Evolutionary conservation across 2,797 vertebrate genomes (phyloP).

Genomic region (Gobio occitaniae): DNA sequence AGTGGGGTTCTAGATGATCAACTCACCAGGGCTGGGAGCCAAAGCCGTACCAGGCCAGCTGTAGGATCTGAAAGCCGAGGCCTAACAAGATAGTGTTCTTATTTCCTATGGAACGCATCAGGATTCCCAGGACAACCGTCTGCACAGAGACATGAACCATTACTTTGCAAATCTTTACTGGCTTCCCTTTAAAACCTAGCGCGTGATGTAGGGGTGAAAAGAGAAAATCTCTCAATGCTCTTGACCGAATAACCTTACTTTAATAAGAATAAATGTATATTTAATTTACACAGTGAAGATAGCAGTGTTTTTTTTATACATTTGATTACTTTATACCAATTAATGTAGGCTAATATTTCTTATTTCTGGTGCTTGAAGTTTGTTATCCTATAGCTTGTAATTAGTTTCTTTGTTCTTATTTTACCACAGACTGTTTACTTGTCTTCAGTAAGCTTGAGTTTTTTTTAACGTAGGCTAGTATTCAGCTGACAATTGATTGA

Average conservation of each 20-base stretch:
- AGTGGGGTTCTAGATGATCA: conserved; percentile 1
- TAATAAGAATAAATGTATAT: neutral
- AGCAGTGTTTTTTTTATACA: neutral
- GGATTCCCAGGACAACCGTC: conserved; percentile 91
- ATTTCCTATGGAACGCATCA: conserved; percentile 93
- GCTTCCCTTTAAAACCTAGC: neutral
- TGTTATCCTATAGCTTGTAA: too few species aligned
- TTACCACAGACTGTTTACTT: too few species aligned
- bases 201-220: neutral
- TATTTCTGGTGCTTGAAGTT: too few species aligned
- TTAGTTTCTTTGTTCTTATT: too few species aligned
- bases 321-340: neutral
- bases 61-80: conserved; percentile 92
- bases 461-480: neutral
- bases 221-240: neutral
- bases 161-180: neutral
- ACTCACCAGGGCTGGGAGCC: conserved; percentile 94
- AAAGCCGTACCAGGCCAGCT: conserved; percentile 94
- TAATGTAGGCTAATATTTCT: neutral
- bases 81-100: conserved; percentile 94
- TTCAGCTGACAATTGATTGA: too few species aligned
- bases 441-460: too few species aligned
- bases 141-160: conserved; percentile 61
- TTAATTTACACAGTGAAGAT: too few species aligned
- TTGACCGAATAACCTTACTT: neutral